These are phyloP conservation scores for Solea solea DNA, from an alignment of 2,113 vertebrate species.

Conservation along the genomic window DNA sequence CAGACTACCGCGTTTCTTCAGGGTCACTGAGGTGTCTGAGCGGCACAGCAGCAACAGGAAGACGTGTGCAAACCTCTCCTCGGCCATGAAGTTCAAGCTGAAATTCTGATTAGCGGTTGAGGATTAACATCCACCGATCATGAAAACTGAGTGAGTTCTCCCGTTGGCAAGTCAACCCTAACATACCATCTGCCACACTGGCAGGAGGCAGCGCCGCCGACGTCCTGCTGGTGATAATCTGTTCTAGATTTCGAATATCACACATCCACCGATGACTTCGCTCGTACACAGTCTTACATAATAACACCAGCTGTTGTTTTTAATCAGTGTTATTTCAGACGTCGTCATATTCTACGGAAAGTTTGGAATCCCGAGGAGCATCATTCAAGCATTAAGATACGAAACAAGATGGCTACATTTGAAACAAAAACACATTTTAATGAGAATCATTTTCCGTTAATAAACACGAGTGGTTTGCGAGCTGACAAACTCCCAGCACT, in stretches of 20 bases:
- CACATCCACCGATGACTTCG: conserved; percentile 14
- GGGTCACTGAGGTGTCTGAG: no score
- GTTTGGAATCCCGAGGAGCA: no score
- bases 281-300: not conserved
- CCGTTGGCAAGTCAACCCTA: conserved; percentile 47
- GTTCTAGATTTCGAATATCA: conserved; percentile 29
- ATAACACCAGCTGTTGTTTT: not conserved
- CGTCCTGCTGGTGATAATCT: conserved; percentile 43
- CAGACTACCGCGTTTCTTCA: not conserved
- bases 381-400: no score
- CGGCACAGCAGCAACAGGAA: no score
- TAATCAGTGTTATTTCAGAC: not conserved
- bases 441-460: conserved; percentile 8
- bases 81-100: conserved; percentile 14
- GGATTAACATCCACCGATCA: conserved; percentile 58
- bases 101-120: conserved; percentile 39
- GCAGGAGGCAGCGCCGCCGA: conserved; percentile 46
- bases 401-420: not conserved
- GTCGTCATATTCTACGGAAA: not conserved
- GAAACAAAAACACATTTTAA: conserved; percentile 14
- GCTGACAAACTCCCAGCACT: conserved; percentile 43
- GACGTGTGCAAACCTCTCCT: no score
- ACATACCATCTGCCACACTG: conserved; percentile 63
- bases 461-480: not conserved
- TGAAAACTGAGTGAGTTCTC: conserved; percentile 48